phyloP scores from a whole-genome alignment of 2,797 vertebrate genomes.

The Ctenochaetus hawaiiensis region DNA sequence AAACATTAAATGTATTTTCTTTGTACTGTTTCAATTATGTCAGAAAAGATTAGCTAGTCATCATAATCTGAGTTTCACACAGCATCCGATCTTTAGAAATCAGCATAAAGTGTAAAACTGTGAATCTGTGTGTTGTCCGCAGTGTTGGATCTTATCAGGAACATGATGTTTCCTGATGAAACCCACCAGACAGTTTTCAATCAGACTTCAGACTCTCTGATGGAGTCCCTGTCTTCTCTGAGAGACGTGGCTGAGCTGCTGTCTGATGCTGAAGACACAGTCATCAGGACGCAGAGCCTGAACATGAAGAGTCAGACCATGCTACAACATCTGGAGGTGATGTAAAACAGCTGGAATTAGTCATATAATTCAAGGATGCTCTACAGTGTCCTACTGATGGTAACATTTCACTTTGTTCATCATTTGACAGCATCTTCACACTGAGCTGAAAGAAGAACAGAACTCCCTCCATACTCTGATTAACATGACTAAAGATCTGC shows the following conservation, averaged over 20 bases:
- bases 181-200: conserved; percentile 71
- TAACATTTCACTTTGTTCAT: conserved; percentile 5
- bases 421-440: conserved; percentile 71
- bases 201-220: conserved; percentile 80
- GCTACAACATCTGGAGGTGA: conserved; percentile 87
- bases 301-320: conserved; percentile 79
- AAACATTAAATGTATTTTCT: too few species aligned
- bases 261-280: conserved; percentile 72
- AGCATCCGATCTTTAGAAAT: too few species aligned
- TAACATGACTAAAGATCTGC: conserved; percentile 73
- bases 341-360: neutral
- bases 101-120: neutral
- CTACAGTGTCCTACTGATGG: neutral
- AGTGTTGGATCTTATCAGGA: conserved; percentile 85
- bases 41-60: too few species aligned
- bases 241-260: conserved; percentile 79
- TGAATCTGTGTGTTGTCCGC: conserved; percentile 34
- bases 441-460: conserved; percentile 79
- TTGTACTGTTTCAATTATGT: too few species aligned
- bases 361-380: neutral
- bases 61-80: too few species aligned
- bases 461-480: conserved; percentile 64
- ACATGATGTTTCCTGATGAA: conserved; percentile 67
- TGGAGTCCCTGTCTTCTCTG: conserved; percentile 80
- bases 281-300: conserved; percentile 77